These are phyloP conservation scores for Tretioscincus oriximinensis DNA, from an alignment of 2,113 vertebrate species.

Conservation along the genomic window DNA sequence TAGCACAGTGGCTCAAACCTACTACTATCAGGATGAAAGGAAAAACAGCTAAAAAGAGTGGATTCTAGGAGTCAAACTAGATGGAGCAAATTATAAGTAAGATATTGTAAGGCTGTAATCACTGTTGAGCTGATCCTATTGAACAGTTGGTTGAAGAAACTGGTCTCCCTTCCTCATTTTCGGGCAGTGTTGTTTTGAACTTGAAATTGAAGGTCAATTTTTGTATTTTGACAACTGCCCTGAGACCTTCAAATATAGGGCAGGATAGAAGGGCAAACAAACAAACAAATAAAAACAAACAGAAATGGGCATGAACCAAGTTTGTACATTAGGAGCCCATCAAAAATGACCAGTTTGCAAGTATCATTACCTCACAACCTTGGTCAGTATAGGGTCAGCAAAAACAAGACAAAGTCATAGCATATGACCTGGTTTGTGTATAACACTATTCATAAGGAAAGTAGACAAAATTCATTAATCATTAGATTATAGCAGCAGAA, in stretches of 20 bases:
- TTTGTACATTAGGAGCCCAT: not conserved
- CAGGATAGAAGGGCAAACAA: too few relatives aligned
- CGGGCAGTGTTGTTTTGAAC: not conserved
- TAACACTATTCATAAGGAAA: not conserved
- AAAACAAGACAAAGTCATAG: not conserved
- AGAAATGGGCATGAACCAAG: not conserved
- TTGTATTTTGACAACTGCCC: too few relatives aligned
- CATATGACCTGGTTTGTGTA: not conserved
- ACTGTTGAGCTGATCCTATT: too few relatives aligned
- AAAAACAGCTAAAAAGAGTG: too few relatives aligned
- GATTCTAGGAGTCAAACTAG: too few relatives aligned
- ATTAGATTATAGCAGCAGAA: not conserved
- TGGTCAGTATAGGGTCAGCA: not conserved
- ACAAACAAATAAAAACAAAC: not conserved
- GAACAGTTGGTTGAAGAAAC: not conserved
- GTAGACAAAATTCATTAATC: not conserved
- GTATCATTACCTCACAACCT: not conserved
- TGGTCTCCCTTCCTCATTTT: not conserved
- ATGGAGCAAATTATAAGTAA: too few relatives aligned
- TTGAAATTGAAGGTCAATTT: too few relatives aligned
- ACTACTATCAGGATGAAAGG: too few relatives aligned
- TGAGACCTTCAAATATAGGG: too few relatives aligned
- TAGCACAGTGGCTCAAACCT: too few relatives aligned
- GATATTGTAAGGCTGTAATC: too few relatives aligned
- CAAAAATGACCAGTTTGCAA: not conserved